These are phyloP conservation scores for Pandion haliaetus DNA, from an alignment of 2,113 vertebrate genomes.

Conservation along the genomic window DNA sequence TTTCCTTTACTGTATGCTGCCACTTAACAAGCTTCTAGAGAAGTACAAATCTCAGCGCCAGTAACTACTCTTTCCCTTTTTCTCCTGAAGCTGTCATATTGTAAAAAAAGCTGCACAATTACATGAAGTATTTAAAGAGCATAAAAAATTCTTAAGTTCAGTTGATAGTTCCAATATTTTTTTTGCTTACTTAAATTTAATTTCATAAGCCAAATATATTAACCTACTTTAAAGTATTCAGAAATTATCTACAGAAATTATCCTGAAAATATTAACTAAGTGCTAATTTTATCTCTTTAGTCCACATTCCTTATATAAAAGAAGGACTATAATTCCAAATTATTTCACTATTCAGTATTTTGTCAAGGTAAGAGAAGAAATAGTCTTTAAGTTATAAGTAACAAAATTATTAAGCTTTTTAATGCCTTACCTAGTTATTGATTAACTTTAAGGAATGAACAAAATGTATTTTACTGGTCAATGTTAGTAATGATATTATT, in stretches of 20 bases:
- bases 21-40: slow-evolving; percentile 21
- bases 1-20: not conserved
- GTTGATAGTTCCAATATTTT: not conserved
- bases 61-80: not conserved
- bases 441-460: not conserved
- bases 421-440: not conserved
- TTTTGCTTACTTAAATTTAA: not conserved
- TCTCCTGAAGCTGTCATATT: not conserved
- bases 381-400: not conserved
- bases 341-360: not conserved
- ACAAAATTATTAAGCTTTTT: not conserved
- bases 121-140: not conserved
- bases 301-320: not conserved
- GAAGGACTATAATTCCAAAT: not conserved
- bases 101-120: not conserved
- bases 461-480: not conserved
- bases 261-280: not conserved
- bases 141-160: not conserved
- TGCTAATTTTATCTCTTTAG: not conserved
- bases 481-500: not conserved
- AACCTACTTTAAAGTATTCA: not conserved
- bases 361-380: not conserved
- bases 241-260: not conserved
- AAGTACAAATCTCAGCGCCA: not conserved
- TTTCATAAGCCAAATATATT: not conserved